Conservation (phyloP, 2,113 vertebrate genomes). For the Xyliphius kryptos region DNA sequence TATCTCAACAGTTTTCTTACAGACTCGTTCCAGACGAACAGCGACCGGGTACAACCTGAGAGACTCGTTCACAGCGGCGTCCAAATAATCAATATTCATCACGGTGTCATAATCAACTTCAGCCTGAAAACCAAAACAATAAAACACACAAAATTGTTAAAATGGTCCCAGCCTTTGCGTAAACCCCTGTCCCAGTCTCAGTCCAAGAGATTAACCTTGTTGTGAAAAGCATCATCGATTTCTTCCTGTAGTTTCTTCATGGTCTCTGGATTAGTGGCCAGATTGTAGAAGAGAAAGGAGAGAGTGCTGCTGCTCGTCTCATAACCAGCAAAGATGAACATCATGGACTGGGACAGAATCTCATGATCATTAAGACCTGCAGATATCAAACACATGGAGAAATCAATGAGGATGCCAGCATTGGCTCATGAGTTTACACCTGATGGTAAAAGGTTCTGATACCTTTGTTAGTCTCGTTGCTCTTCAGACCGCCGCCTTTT, state of each 20-base stretch:
- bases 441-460: no score
- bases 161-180: no score
- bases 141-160: no score
- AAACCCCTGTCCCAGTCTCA: no score
- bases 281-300: conserved; percentile 57
- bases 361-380: conserved; percentile 66
- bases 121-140: no score
- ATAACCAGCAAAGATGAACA: conserved; percentile 73
- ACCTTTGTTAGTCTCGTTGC: not conserved
- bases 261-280: conserved; percentile 63
- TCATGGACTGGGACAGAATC: conserved; percentile 67
- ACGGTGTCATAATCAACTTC: conserved; percentile 51
- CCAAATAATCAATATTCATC: conserved; percentile 75
- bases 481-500: fast-evolving
- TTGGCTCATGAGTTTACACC: no score
- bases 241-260: conserved; percentile 68
- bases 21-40: conserved; percentile 58
- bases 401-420: no score
- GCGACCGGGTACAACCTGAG: conserved; percentile 57
- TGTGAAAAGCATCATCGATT: conserved; percentile 61
- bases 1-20: conserved; percentile 70
- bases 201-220: no score
- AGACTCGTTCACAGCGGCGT: conserved; percentile 73
- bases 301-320: conserved; percentile 69
- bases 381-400: no score